phyloP scores from a whole-genome alignment of 2,888 invertebrate species.

The Caenorhabditis sulstoni region DNA sequence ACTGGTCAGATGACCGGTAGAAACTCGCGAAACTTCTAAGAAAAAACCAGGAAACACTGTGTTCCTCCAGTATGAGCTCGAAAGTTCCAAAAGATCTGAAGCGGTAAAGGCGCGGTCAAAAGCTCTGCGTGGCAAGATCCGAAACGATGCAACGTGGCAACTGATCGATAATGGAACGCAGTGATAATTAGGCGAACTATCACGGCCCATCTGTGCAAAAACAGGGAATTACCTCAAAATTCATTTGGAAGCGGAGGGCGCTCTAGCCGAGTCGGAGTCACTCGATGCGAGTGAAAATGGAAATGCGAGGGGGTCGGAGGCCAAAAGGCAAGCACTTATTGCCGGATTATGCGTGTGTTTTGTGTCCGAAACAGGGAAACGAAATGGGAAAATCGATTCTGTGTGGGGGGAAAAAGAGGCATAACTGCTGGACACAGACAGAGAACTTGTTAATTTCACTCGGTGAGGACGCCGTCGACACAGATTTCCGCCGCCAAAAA shows the following conservation, averaged over 20 bases:
- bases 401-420: too few relatives aligned
- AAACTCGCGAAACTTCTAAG: neutral
- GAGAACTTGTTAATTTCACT: neutral
- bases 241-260: neutral
- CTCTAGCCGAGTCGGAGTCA: neutral
- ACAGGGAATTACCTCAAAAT: slow-evolving; percentile 21
- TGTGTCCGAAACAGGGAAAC: neutral
- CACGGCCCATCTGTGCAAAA: too few relatives aligned
- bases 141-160: too few relatives aligned
- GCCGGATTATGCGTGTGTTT: slow-evolving; percentile 51
- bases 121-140: too few relatives aligned
- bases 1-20: neutral
- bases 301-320: slow-evolving; percentile 6
- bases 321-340: slow-evolving; percentile 58
- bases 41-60: too few relatives aligned
- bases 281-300: neutral
- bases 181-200: too few relatives aligned
- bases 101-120: too few relatives aligned
- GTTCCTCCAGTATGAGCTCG: too few relatives aligned
- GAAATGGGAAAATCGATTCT: slow-evolving; percentile 5
- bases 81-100: too few relatives aligned
- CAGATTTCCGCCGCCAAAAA: too few relatives aligned
- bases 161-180: too few relatives aligned
- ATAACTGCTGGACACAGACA: neutral
- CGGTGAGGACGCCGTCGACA: neutral